A percentile compares a stretch with the other conserved stretches of the same genome.
phyloP scores from a whole-genome alignment of 1,140 invertebrate genomes.

The Habropoda laboriosa region DNA sequence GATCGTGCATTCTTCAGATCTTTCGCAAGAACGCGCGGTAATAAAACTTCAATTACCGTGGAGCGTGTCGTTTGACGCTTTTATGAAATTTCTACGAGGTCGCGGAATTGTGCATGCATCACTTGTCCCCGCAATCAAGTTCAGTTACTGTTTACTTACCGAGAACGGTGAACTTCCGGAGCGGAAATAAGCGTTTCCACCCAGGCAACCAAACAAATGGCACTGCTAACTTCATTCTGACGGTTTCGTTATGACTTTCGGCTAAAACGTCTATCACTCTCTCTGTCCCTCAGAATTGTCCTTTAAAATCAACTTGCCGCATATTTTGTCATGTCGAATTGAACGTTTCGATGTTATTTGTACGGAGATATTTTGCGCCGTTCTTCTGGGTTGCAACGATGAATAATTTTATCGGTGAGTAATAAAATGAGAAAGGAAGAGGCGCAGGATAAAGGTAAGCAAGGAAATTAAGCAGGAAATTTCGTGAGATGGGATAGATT shows the following conservation, averaged over 20 bases:
- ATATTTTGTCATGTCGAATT: neutral
- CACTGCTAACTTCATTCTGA: constrained; percentile 11
- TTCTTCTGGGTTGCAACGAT: too few relatives aligned
- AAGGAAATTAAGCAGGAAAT: neutral
- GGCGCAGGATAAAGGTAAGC: too few relatives aligned
- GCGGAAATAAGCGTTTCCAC: constrained; percentile 12
- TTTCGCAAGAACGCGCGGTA: neutral
- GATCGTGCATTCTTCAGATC: neutral
- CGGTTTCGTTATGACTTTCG: constrained; percentile 12
- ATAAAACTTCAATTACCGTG: constrained; percentile 29
- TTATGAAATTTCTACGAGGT: constrained; percentile 27
- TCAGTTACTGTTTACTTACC: neutral
- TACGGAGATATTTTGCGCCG: too few relatives aligned
- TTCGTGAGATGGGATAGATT: neutral
- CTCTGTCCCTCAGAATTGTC: neutral
- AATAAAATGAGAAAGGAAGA: too few relatives aligned
- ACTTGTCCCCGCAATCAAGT: neutral
- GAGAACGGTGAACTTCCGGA: constrained; percentile 2
- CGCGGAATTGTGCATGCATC: constrained; percentile 10
- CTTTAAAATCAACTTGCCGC: neutral
- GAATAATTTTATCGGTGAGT: too few relatives aligned
- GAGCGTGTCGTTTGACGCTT: neutral
- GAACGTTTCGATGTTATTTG: too few relatives aligned
- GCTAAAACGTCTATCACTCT: neutral
- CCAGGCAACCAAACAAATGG: constrained; percentile 6